Evolutionary conservation across 2,797 vertebrate species (phyloP), one percentile per base, ranked within the genome.

Genomic region (Syncerus caffer): DNA sequence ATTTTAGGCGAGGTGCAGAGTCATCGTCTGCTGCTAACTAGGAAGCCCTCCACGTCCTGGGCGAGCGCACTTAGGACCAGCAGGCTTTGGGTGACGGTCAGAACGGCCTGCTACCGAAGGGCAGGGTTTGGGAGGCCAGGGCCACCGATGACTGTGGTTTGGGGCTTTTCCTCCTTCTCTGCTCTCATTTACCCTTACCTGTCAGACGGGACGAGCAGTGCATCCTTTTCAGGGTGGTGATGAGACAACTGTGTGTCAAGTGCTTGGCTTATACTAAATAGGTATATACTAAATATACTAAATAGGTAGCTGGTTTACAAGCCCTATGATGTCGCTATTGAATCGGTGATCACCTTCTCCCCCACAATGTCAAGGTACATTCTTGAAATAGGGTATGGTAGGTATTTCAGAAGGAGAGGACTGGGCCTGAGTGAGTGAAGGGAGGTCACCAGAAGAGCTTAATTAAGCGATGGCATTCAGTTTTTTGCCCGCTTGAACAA

Each of bases 401-500:
- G 64, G 45, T 96, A 58, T 87, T 97, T 85, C 78, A 71, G 60
- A 91, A 92, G 78, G 79, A 86, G 95, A 34, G 78, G 58, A 57
- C 34, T 82, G 51, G 55, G 76, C 60, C 57, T 31, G 31, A 45
- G 42, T 58, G 34, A 71, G 58, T 45, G 92, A n/a, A 67, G 50
- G 74, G 42, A 57, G 29, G 88, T 83, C 83, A n/a, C 45, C 45
- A 23, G 51, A 93, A 71, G 85, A 89, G 89, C 89, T 84, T 93
- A 90, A 80, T 95, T 92, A 90, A 92, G 62, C 23, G 1, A 1
- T 86, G 71, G 51, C 93, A 89, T 98, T 97, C 92, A 85, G 96
- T 96, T 97, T 11, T 95, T 78, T 93, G n/a, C 25, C 15, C 78
- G 45, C 91, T 97, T 6, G 95, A 97, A 97, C 97, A 97, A 96